Conservation (phyloP, 1,140 invertebrate species). For the Drosophila seguyi region DNA sequence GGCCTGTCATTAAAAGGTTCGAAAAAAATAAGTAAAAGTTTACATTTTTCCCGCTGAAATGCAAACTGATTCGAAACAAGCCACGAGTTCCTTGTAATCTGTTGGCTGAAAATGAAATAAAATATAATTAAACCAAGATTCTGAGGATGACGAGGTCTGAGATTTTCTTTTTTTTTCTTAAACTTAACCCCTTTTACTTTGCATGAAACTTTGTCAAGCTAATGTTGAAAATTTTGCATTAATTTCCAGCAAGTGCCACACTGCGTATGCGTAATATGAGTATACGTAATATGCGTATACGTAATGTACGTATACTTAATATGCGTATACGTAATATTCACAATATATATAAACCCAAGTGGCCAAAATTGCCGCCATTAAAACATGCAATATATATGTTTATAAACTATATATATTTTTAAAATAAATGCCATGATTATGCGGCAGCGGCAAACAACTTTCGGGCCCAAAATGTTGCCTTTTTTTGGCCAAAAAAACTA, state of each 20-base stretch:
- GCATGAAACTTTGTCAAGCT: constrained; percentile 37
- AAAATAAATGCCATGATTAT: constrained; percentile 31
- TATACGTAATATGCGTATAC: constrained; percentile 20
- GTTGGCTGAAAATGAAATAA: constrained; percentile 28
- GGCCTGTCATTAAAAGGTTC: constrained; percentile 57
- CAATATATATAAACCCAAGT: neutral
- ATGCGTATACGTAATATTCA: constrained; percentile 5
- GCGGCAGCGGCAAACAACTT: constrained; percentile 19
- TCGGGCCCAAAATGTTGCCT: neutral
- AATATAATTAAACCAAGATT: constrained; percentile 33
- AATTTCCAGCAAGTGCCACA: constrained; percentile 42
- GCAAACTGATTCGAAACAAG: constrained; percentile 6
- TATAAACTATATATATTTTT: constrained; percentile 20
- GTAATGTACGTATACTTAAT: constrained; percentile 34
- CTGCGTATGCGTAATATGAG: constrained; percentile 29
- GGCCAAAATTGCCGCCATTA: too few relatives aligned
- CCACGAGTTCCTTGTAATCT: neutral
- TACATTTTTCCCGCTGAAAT: constrained; percentile 18
- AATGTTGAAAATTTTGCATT: constrained; percentile 61
- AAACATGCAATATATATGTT: too few relatives aligned
- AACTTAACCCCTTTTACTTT: neutral
- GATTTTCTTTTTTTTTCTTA: neutral
- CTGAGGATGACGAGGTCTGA: neutral
- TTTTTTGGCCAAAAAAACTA: constrained; percentile 12
- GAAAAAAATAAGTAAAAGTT: constrained; percentile 46